Evolutionary conservation across 2,797 vertebrate species (phyloP).

Genomic region (Aselliscus stoliczkanus): DNA sequence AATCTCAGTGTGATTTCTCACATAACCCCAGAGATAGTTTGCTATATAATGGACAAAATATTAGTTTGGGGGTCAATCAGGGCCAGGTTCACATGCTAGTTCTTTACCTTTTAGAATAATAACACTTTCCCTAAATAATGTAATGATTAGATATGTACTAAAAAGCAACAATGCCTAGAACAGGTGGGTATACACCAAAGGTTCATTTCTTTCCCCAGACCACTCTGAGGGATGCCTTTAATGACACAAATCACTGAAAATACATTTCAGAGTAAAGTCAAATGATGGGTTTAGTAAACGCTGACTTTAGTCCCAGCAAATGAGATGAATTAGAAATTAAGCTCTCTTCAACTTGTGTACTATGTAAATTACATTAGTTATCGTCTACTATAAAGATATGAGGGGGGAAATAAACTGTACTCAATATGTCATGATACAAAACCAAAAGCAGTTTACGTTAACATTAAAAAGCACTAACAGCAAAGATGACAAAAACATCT

Average conservation of each 20-base stretch:
- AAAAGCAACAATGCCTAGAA: background rate
- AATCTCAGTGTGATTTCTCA: background rate
- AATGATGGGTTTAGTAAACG: background rate
- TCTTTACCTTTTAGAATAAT: background rate
- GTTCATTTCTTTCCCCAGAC: background rate
- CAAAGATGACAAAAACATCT: constrained; percentile 43
- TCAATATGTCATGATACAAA: constrained; percentile 21
- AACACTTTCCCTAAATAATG: background rate
- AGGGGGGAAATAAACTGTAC: background rate
- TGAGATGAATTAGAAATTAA: constrained; percentile 39
- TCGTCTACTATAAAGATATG: background rate
- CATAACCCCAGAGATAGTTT: background rate
- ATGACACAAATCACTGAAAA: background rate
- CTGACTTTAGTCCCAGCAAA: background rate
- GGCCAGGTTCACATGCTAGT: background rate
- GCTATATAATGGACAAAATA: background rate
- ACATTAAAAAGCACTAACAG: constrained; percentile 24
- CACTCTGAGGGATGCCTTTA: background rate
- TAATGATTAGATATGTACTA: background rate
- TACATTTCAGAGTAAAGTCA: background rate
- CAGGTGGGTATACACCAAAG: background rate
- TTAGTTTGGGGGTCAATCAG: background rate
- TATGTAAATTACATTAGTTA: constrained; percentile 21
- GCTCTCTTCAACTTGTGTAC: background rate
- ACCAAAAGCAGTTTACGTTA: constrained; percentile 29